These are phyloP conservation scores for Gambusia holbrooki DNA, from an alignment of 2,113 vertebrate species.

Conservation along the genomic window DNA sequence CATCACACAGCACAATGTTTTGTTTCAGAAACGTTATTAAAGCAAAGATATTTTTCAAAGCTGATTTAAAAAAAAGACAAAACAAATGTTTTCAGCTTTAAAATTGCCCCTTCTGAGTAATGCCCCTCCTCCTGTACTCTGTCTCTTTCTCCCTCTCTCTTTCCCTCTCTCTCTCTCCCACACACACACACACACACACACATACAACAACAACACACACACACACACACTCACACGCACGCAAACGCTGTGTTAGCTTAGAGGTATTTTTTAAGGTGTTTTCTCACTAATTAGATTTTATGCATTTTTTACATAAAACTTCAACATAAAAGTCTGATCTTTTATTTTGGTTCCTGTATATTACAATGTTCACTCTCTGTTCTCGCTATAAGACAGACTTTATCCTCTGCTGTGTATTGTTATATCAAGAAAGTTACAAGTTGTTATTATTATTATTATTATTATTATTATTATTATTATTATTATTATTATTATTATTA, in stretches of 20 bases:
- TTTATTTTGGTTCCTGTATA: neutral
- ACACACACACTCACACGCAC: neutral
- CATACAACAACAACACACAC: conserved; percentile 17
- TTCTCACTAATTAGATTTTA: neutral
- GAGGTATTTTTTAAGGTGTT: neutral
- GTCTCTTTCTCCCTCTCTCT: neutral
- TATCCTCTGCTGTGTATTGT: neutral
- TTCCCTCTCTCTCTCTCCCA: conserved; percentile 5
- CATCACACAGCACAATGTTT: conserved; percentile 25
- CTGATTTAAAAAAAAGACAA: conserved; percentile 10
- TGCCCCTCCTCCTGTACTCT: neutral
- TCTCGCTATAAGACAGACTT: neutral
- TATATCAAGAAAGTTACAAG: no score
- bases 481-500: no score
- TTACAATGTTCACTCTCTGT: neutral
- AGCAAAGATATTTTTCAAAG: conserved; percentile 20
- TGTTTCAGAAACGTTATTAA: conserved; percentile 15
- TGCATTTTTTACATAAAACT: neutral
- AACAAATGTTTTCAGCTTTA: conserved; percentile 21
- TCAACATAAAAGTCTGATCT: neutral
- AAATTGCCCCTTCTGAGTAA: neutral
- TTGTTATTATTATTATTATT: no score
- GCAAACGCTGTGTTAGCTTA: neutral
- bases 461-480: no score
- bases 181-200: conserved; percentile 26